These are phyloP conservation scores for Rhingia campestris DNA, from an alignment of 2,888 invertebrate genomes.

Conservation along the genomic window DNA sequence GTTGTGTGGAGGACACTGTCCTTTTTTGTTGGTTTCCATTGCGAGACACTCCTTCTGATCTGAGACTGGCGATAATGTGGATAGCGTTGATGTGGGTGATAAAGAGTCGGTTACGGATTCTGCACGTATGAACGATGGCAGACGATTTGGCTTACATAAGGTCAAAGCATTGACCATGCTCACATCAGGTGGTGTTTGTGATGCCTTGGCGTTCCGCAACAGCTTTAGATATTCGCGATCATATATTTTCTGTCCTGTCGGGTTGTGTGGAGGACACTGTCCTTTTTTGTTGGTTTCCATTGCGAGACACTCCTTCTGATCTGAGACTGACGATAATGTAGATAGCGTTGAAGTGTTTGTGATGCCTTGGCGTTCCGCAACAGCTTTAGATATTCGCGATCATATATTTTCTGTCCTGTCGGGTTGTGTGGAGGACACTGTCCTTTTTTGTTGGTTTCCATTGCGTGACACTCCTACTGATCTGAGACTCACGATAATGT, in stretches of 20 bases:
- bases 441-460: conserved; percentile 84
- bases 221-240: conserved; percentile 90
- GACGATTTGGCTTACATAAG: conserved; percentile 78
- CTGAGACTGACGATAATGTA: conserved; percentile 58
- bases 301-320: no score
- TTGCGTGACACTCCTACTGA: no score
- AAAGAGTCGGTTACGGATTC: no score
- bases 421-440: conserved; percentile 95
- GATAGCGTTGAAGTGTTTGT: conserved; percentile 56
- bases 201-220: conserved; percentile 89
- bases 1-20: conserved; percentile 95
- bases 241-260: conserved; percentile 91
- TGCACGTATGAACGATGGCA: conserved; percentile 77
- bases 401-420: conserved; percentile 91
- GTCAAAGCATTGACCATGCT: conserved; percentile 75
- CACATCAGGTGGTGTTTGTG: conserved; percentile 87
- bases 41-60: conserved; percentile 33
- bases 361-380: conserved; percentile 88
- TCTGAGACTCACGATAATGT: conserved; percentile 47
- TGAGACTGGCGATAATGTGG: conserved; percentile 61
- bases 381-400: conserved; percentile 90
- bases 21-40: conserved; percentile 84
- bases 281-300: conserved; percentile 84
- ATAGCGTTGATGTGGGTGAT: no score
- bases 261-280: conserved; percentile 94